Conservation (phyloP, 92 coral and sea anemone genomes). For the Parazoanthus atlanticus region DNA sequence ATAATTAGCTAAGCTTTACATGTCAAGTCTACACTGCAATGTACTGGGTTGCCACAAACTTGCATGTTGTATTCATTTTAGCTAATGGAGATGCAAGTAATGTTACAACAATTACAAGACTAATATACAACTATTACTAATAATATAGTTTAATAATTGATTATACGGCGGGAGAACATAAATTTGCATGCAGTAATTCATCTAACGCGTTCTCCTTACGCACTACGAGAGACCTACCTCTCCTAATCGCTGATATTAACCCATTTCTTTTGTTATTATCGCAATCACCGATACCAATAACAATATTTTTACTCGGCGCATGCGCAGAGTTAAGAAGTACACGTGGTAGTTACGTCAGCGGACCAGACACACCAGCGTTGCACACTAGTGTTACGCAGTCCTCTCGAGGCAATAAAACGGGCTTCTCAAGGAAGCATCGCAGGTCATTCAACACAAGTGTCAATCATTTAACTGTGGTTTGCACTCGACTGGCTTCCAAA, state of each 20-base stretch:
- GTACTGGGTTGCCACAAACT: not conserved
- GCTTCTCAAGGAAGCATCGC: not conserved
- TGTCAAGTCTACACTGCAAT: no score
- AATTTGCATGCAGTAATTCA: not conserved
- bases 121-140: not conserved
- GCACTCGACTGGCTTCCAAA: not conserved
- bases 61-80: not conserved
- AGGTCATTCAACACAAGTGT: not conserved
- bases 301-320: conserved; percentile 28
- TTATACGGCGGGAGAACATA: not conserved
- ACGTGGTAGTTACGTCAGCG: conserved; percentile 31
- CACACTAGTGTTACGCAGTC: not conserved
- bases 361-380: not conserved
- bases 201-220: conserved; percentile 9
- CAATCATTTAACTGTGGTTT: not conserved
- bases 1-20: no score
- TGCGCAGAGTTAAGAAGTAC: conserved; percentile 43
- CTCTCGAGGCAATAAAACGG: not conserved
- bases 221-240: not conserved
- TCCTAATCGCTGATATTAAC: not conserved
- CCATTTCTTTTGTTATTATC: not conserved
- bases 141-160: conserved; percentile 25
- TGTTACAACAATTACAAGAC: conserved; percentile 17
- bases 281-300: not conserved
- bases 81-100: not conserved